Conservation (phyloP, 2,888 invertebrate genomes). For the Exephanes ischioxanthus region DNA sequence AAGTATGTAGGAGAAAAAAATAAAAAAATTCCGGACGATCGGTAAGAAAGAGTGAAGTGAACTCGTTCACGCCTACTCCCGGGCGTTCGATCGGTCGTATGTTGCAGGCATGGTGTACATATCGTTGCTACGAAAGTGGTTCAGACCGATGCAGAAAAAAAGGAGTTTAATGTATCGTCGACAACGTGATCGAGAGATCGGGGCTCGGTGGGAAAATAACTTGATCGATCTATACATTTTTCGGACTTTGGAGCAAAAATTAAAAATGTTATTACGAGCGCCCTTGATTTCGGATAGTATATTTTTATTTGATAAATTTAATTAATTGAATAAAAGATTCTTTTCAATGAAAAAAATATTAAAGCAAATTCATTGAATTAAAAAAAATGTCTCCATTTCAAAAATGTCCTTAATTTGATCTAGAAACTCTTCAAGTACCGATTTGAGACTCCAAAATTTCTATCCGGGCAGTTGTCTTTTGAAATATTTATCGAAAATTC, state of each 20-base stretch:
- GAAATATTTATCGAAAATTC: too few relatives aligned
- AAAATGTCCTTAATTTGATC: too few relatives aligned
- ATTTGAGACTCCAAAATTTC: too few relatives aligned
- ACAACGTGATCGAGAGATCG: neutral
- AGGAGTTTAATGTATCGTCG: neutral
- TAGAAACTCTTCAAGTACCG: too few relatives aligned
- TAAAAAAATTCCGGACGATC: constrained; percentile 2
- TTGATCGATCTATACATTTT: neutral
- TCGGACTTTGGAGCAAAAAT: neutral
- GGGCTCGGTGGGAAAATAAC: neutral
- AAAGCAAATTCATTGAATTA: too few relatives aligned
- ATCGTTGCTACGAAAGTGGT: neutral
- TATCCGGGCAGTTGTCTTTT: too few relatives aligned
- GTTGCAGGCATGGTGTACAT: constrained; percentile 16
- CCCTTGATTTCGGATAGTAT: neutral
- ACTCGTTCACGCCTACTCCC: constrained; percentile 65
- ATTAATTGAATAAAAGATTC: neutral
- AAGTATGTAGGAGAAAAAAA: constrained; percentile 13
- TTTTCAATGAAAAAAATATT: too few relatives aligned
- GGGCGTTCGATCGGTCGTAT: constrained; percentile 32
- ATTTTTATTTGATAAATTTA: neutral
- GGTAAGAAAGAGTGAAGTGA: constrained; percentile 57
- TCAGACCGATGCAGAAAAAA: constrained; percentile 11
- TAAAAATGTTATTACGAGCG: neutral
- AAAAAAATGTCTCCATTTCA: too few relatives aligned